Conservation (phyloP, 2,113 vertebrate genomes). For the Pygoscelis antarcticus region DNA sequence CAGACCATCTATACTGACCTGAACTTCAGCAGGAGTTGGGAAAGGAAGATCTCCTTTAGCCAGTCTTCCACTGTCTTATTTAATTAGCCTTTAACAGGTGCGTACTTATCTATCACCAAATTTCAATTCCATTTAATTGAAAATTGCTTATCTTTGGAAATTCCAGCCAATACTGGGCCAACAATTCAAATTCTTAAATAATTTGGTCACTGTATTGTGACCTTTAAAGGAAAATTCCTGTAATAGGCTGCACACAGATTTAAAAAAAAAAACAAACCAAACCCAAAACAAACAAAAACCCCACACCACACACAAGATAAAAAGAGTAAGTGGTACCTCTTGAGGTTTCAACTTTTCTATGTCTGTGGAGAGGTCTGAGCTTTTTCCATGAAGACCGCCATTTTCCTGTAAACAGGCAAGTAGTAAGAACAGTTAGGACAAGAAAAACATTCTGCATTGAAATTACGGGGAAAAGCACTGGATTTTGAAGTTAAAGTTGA, state of each 20-base stretch:
- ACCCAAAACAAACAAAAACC: too few relatives aligned
- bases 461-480: background rate
- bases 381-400: constrained; percentile 70
- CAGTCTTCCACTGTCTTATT: background rate
- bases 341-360: constrained; percentile 72
- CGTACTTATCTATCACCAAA: background rate
- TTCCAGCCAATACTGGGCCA: background rate
- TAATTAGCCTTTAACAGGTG: background rate
- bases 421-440: background rate
- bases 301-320: background rate
- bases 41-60: background rate
- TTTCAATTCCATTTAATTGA: background rate
- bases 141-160: background rate
- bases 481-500: background rate
- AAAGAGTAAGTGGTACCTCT: constrained; percentile 34
- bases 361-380: constrained; percentile 65
- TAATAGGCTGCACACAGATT: background rate
- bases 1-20: background rate
- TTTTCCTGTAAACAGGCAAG: constrained; percentile 58
- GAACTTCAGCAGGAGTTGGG: background rate
- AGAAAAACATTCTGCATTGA: background rate
- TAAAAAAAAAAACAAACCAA: background rate
- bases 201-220: background rate
- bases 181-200: background rate
- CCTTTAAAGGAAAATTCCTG: background rate